Percentiles rank a stretch among this genome's conserved stretches.
These are phyloP conservation scores for Rhinatrema bivittatum DNA, from an alignment of 2,797 vertebrate species.

Conservation along the genomic window DNA sequence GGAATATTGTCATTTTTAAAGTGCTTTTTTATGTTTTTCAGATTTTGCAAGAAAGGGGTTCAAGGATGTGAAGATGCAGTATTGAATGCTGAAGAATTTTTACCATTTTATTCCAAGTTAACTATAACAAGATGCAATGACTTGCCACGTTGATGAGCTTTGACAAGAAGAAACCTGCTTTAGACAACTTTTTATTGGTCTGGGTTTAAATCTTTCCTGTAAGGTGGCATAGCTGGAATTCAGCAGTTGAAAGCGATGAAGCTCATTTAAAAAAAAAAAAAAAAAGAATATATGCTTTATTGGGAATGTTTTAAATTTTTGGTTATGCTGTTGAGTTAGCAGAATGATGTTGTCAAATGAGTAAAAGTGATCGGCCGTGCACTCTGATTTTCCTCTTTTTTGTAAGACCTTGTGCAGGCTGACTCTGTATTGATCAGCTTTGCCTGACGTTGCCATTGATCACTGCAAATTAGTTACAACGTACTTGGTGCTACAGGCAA, in stretches of 20 bases:
- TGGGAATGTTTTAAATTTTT: conserved; percentile 25
- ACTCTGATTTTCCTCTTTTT: too few relatives aligned
- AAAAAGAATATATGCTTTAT: too few relatives aligned
- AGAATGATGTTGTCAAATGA: conserved; percentile 16
- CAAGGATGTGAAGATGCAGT: conserved; percentile 82
- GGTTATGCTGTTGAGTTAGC: conserved; percentile 20
- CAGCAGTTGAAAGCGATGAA: conserved; percentile 21
- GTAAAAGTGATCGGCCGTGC: conserved; percentile 20
- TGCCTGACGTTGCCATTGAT: conserved; percentile 23
- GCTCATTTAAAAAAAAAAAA: conserved; percentile 18
- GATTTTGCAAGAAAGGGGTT: conserved; percentile 96
- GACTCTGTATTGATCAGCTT: conserved; percentile 21
- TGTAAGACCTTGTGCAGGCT: conserved; percentile 25
- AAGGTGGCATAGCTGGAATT: conserved; percentile 22
- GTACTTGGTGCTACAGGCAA: conserved; percentile 54
- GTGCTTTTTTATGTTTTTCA: too few relatives aligned
- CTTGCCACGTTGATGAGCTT: conserved; percentile 37
- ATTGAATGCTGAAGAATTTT: conserved; percentile 38
- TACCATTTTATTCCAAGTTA: conserved; percentile 3
- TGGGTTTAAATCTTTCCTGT: conserved; percentile 45
- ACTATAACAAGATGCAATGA: conserved; percentile 39
- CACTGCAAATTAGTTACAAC: conserved; percentile 29
- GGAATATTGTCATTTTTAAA: too few relatives aligned
- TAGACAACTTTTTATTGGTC: conserved; percentile 49
- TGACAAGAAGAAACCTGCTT: conserved; percentile 44